Percentiles rank a stretch among this genome's conserved stretches.
phyloP scores from a whole-genome alignment of 2,113 vertebrate genomes.

The Hippoglossus stenolepis region DNA sequence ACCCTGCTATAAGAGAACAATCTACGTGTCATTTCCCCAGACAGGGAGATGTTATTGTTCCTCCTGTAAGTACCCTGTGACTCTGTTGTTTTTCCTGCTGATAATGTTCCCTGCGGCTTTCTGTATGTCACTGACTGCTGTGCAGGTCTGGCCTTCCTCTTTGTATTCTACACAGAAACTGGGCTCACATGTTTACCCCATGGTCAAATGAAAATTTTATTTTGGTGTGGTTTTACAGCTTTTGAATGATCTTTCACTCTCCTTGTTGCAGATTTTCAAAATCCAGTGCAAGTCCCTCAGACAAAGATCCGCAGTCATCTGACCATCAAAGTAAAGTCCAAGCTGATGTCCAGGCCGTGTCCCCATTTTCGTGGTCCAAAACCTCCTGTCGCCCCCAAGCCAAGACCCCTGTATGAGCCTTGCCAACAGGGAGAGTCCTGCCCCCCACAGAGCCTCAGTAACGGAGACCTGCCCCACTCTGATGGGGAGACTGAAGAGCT shows the following conservation, averaged over 20 bases:
- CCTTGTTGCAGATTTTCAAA: conserved; percentile 86
- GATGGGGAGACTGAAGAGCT: conserved; percentile 72
- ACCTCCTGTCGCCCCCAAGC: conserved; percentile 93
- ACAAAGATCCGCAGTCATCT: conserved; percentile 85
- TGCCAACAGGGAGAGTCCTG: conserved; percentile 71
- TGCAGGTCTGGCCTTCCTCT: conserved; percentile 46
- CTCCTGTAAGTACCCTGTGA: conserved; percentile 66
- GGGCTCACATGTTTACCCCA: neutral
- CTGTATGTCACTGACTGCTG: conserved; percentile 61
- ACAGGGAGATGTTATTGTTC: conserved; percentile 75
- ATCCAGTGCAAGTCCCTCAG: conserved; percentile 88
- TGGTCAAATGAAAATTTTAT: conserved; percentile 2
- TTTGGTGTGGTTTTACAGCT: neutral
- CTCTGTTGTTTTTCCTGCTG: conserved; percentile 81
- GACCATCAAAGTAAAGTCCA: conserved; percentile 87
- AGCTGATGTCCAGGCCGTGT: conserved; percentile 85
- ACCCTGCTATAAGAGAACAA: conserved; percentile 17
- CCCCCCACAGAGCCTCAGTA: conserved; percentile 80
- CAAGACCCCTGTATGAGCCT: conserved; percentile 79
- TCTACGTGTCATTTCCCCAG: conserved; percentile 71
- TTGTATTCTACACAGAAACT: conserved; percentile 23
- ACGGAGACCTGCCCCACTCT: conserved; percentile 84
- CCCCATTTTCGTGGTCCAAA: conserved; percentile 86
- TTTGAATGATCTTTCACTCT: conserved; percentile 24
- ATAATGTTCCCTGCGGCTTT: conserved; percentile 71